phyloP scores from a whole-genome alignment of 2,113 vertebrate species.

The Neodon shergylaensis region DNA sequence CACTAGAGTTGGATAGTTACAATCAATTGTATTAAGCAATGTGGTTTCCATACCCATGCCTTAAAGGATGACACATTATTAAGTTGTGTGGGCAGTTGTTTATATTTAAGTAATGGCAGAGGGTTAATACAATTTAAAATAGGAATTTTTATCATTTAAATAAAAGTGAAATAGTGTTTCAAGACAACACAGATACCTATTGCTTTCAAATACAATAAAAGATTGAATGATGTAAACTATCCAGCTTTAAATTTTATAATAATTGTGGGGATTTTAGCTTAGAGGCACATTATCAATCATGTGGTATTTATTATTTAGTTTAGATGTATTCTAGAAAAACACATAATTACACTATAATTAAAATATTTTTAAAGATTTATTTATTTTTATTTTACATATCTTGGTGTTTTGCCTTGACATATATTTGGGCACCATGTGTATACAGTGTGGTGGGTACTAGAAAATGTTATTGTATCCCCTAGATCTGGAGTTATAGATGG shows the following conservation, averaged over 20 bases:
- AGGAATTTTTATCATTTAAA: neutral
- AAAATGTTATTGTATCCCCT: neutral
- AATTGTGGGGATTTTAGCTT: neutral
- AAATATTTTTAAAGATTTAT: neutral
- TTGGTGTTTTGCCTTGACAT: neutral
- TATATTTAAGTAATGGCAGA: neutral
- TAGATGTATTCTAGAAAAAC: neutral
- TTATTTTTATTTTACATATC: neutral
- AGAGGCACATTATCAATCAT: too few species aligned
- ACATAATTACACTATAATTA: neutral
- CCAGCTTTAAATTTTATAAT: neutral
- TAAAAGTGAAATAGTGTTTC: neutral
- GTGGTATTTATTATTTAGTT: too few species aligned
- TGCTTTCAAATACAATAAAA: too few species aligned
- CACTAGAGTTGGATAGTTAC: neutral
- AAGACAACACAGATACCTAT: neutral
- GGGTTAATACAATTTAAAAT: neutral
- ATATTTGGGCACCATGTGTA: neutral
- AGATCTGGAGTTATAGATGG: neutral
- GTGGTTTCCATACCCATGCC: neutral
- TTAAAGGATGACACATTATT: neutral
- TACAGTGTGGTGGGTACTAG: neutral
- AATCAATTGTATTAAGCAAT: neutral
- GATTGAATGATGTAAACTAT: neutral
- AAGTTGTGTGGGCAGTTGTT: neutral